Conservation (phyloP, 1,140 invertebrate genomes). For the Brachionus koreanus region DNA sequence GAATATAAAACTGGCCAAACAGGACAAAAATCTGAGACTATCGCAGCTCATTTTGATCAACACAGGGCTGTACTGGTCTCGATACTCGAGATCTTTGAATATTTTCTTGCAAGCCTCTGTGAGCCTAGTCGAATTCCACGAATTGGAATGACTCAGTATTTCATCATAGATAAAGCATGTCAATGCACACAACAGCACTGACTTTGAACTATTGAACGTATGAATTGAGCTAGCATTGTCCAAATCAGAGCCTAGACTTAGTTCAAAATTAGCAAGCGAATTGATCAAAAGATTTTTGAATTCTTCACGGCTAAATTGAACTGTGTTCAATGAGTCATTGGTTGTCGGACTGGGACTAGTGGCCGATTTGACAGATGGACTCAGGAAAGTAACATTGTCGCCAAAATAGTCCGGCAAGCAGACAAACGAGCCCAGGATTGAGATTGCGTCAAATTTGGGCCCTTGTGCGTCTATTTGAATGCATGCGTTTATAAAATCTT, state of each 20-base stretch:
- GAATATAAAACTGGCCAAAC: constrained; percentile 29
- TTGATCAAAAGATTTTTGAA: constrained; percentile 20
- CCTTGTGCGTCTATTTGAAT: constrained; percentile 73
- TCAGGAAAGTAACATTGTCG: constrained; percentile 67
- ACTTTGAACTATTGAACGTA: not conserved
- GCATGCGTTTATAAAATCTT: constrained; percentile 84
- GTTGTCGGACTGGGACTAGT: not conserved
- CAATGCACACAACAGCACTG: not conserved
- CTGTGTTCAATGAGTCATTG: not conserved
- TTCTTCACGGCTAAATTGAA: not conserved
- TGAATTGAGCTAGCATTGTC: not conserved
- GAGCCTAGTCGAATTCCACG: not conserved
- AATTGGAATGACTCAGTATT: not conserved
- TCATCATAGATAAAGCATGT: constrained; percentile 28
- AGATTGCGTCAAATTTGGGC: constrained; percentile 82
- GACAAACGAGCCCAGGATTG: constrained; percentile 78
- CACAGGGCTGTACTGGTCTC: not conserved
- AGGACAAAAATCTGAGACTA: constrained; percentile 21
- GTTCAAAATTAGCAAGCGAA: not conserved
- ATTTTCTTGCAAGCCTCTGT: not conserved
- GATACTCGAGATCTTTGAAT: constrained; percentile 35
- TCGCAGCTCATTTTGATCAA: constrained; percentile 36
- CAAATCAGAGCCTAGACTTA: not conserved
- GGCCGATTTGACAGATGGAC: not conserved
- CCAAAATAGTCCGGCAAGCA: constrained; percentile 73